phyloP scores from a whole-genome alignment of 2,888 invertebrate species.

The Polylopha cassiicola region DNA sequence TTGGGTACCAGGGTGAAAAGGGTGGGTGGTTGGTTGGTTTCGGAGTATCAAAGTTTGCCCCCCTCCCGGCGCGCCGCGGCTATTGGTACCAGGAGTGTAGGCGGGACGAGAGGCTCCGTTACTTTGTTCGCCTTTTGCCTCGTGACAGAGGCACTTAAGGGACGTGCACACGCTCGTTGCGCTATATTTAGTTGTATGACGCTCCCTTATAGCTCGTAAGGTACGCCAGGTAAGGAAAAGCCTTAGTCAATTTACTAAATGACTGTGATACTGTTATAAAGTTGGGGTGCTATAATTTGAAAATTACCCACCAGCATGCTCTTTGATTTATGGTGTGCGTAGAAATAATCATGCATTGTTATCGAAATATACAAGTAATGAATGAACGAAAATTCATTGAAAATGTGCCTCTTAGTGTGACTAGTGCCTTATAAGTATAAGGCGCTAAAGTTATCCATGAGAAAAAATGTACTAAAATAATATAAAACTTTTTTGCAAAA shows the following conservation, averaged over 20 bases:
- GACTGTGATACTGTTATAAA: background rate
- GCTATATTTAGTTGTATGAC: slow-evolving; percentile 37
- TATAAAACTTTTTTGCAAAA: no score
- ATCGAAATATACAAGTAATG: no score
- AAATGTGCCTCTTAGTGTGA: no score
- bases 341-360: background rate
- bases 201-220: background rate
- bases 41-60: slow-evolving; percentile 70
- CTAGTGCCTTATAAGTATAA: no score
- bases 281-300: background rate
- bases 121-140: slow-evolving; percentile 75
- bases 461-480: no score
- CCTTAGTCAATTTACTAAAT: slow-evolving; percentile 13
- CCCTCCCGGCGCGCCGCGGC: slow-evolving; percentile 56
- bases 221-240: slow-evolving; percentile 7
- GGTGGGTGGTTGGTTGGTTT: slow-evolving; percentile 53
- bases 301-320: background rate
- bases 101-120: slow-evolving; percentile 55
- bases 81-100: slow-evolving; percentile 50
- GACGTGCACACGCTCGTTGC: slow-evolving; percentile 59
- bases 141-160: slow-evolving; percentile 75
- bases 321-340: background rate
- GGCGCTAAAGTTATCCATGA: no score
- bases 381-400: no score
- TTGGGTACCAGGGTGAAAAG: slow-evolving; percentile 60